Base-by-base conservation (phyloP, 2,888 invertebrate species). In the Branchipolynoe longqiensis region DNA sequence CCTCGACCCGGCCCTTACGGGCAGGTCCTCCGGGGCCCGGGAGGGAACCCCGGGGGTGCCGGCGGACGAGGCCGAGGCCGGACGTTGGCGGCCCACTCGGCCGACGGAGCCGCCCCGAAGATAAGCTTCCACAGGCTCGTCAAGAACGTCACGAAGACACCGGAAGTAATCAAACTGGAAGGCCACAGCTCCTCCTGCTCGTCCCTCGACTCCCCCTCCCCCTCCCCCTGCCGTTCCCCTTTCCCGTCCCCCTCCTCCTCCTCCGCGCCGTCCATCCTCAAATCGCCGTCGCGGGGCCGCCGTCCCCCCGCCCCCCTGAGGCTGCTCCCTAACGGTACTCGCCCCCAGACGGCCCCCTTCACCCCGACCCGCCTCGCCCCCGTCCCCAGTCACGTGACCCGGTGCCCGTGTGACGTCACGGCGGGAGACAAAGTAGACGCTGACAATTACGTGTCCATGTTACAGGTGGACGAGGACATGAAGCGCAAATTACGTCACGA, bases 381-480 rank as follows among this genome's bases (percentile, higher is more conserved):
- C 38, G 6, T 25, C 33, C n/a, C 38, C 18, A 38, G 18, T 14
- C 36, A 38, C 33, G 36, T 36, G 69, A 69, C 25, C 8, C 33
- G 36, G 33, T 33, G 38, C 69, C 18, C 36, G 3, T 33, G 38
- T 38, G 69, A 36, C 69, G 31, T 31, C 12, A 62, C 62, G 31
- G n/a, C 33, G 12, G 18, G 38, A n/a, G 69, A 33, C 33, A 25
- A 62, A 6, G 78, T 78, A 8, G 78, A 41, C 54, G 48, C 31
- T 54, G n/a, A 48, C 28, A n/a, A 18, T 18, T 22, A 78, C 78
- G 78, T 78, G 78, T 83, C 40, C 38, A 59, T 62, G 59, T 84
- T 78, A 22, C 84, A 84, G 84, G 74, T 84, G 40, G 84, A 84
- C 58, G 84, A 84, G 12, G 84, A 84, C 58, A 54, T 84, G 74